These are phyloP conservation scores for Istiophorus platypterus DNA, from an alignment of 2,113 vertebrate genomes.

Conservation along the genomic window DNA sequence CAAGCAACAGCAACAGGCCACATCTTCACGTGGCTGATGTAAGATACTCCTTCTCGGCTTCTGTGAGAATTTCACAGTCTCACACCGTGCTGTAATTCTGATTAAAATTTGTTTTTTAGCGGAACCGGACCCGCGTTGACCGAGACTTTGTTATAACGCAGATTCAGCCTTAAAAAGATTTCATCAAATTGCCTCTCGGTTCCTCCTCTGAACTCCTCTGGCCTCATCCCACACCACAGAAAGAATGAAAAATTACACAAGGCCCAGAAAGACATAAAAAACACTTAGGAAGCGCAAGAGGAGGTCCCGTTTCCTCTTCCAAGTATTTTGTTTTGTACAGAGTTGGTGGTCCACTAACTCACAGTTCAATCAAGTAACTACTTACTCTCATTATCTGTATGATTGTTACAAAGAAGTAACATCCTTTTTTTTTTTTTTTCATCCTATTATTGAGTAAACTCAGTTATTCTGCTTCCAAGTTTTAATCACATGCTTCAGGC, in stretches of 20 bases:
- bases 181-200: conserved; percentile 16
- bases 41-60: background rate
- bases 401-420: background rate
- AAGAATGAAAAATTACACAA: conserved; percentile 63
- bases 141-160: conserved; percentile 16
- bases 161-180: conserved; percentile 16
- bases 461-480: conserved; percentile 30
- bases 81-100: conserved; percentile 8
- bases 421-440: conserved; percentile 7
- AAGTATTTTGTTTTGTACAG: conserved; percentile 43
- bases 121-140: conserved; percentile 1
- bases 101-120: conserved; percentile 13
- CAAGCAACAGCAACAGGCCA: conserved; percentile 15
- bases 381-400: background rate
- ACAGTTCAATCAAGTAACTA: conserved; percentile 7
- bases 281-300: conserved; percentile 40
- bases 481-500: conserved; percentile 69
- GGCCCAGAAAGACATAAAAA: conserved; percentile 52
- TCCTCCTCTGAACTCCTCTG: conserved; percentile 33
- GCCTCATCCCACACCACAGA: conserved; percentile 59
- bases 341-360: conserved; percentile 55
- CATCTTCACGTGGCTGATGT: background rate
- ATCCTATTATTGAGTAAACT: conserved; percentile 29
- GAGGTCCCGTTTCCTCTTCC: conserved; percentile 57
- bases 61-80: background rate